Evolutionary conservation across 2,113 vertebrate species (phyloP).

Genomic region (Hipposideros armiger): DNA sequence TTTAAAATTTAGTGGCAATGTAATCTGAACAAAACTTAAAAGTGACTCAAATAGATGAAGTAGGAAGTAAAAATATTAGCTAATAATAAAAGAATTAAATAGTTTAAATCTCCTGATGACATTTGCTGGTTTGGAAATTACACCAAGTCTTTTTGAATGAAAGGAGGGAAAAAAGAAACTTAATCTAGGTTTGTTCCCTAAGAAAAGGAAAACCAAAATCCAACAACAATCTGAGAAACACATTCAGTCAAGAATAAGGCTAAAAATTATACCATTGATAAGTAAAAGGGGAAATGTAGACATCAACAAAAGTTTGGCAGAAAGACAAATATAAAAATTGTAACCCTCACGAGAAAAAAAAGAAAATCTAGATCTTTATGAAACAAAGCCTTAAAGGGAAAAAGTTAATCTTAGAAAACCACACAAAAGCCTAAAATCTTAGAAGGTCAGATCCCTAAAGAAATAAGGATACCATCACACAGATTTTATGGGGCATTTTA

Average conservation of each 20-base stretch:
- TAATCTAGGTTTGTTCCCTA: neutral
- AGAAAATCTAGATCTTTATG: conserved; percentile 24
- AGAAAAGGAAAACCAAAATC: conserved; percentile 31
- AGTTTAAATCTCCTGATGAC: neutral
- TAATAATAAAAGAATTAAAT: conserved; percentile 25
- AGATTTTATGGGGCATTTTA: conserved; percentile 73
- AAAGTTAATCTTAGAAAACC: conserved; percentile 52
- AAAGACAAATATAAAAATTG: conserved; percentile 50
- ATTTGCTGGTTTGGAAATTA: neutral
- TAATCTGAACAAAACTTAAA: conserved; percentile 42
- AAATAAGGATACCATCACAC: conserved; percentile 57
- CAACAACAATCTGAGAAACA: neutral
- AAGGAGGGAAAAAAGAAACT: neutral
- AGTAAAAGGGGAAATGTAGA: neutral
- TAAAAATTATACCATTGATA: conserved; percentile 13
- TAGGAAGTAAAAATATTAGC: conserved; percentile 36
- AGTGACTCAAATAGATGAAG: neutral
- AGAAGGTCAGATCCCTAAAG: conserved; percentile 60
- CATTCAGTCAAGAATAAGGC: neutral
- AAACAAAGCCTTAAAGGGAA: conserved; percentile 52
- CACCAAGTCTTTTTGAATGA: neutral
- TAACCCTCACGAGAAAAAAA: conserved; percentile 24
- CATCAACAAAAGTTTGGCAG: conserved; percentile 14
- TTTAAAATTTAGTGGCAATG: neutral
- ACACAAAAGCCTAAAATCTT: conserved; percentile 53